Evolutionary conservation across 2,113 vertebrate genomes (phyloP).

Genomic region (Bubo bubo): DNA sequence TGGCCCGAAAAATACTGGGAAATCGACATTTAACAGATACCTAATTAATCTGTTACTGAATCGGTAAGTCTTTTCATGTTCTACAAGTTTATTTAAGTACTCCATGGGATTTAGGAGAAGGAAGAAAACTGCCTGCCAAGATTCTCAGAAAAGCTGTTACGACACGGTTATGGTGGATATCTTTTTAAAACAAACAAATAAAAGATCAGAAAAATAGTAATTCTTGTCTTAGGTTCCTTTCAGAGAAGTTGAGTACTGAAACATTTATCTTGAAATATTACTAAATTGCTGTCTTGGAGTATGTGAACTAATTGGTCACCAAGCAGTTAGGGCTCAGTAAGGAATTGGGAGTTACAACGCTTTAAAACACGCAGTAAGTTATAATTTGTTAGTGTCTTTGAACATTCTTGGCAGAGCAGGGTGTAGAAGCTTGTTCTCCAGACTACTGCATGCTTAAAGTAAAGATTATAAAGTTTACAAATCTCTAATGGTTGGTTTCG

Average conservation of each 20-base stretch:
- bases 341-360: rapidly evolving
- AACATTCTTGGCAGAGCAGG: not conserved
- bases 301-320: rapidly evolving
- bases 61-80: slow-evolving; percentile 73
- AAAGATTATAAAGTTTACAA: not conserved
- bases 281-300: too few species aligned
- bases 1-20: slow-evolving; percentile 88
- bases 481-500: rapidly evolving
- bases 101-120: not conserved
- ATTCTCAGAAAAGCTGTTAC: not conserved
- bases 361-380: rapidly evolving
- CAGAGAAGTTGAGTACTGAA: not conserved
- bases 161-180: not conserved
- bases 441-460: rapidly evolving
- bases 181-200: not conserved
- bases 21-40: slow-evolving; percentile 89
- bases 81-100: not conserved
- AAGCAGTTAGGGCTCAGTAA: not conserved
- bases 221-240: not conserved
- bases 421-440: not conserved
- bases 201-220: not conserved
- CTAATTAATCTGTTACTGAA: slow-evolving; percentile 91
- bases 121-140: not conserved
- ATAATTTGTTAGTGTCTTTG: too few species aligned
- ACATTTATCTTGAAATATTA: rapidly evolving